Evolutionary conservation across 1,140 invertebrate species (phyloP).

Genomic region (Hyposmocoma kahamanoa): DNA sequence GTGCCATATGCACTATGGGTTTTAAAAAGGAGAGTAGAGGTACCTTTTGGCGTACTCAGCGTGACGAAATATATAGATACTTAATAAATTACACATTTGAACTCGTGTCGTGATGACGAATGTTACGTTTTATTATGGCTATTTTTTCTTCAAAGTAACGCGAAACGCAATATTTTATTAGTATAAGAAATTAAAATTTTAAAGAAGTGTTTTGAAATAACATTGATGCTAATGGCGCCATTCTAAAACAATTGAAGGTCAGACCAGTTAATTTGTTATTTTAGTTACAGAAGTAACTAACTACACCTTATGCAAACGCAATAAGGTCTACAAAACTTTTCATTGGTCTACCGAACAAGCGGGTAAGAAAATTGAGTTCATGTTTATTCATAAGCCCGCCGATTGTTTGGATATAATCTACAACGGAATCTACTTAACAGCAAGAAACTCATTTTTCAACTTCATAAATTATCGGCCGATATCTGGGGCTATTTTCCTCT

Average conservation of each 20-base stretch:
- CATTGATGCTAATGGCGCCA: neutral
- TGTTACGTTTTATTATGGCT: too few species aligned
- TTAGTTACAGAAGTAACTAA: constrained; percentile 4
- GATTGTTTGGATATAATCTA: constrained; percentile 43
- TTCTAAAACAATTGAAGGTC: constrained; percentile 29
- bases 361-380: constrained; percentile 23
- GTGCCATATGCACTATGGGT: too few species aligned
- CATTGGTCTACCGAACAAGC: constrained; percentile 5
- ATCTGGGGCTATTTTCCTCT: constrained; percentile 47
- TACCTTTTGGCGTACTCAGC: too few species aligned
- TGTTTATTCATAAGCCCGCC: constrained; percentile 40
- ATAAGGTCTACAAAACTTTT: constrained; percentile 11
- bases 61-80: too few species aligned
- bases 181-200: too few species aligned
- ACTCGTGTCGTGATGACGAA: too few species aligned
- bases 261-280: constrained; percentile 6
- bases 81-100: too few species aligned
- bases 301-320: constrained; percentile 6
- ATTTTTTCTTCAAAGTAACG: too few species aligned
- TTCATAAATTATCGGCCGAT: constrained; percentile 66
- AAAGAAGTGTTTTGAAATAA: neutral
- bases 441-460: constrained; percentile 65
- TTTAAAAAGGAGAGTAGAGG: too few species aligned
- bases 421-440: constrained; percentile 35
- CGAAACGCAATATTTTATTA: too few species aligned